Base-by-base conservation (phyloP, 2,113 vertebrate species). In the Amphilophus citrinellus region DNA sequence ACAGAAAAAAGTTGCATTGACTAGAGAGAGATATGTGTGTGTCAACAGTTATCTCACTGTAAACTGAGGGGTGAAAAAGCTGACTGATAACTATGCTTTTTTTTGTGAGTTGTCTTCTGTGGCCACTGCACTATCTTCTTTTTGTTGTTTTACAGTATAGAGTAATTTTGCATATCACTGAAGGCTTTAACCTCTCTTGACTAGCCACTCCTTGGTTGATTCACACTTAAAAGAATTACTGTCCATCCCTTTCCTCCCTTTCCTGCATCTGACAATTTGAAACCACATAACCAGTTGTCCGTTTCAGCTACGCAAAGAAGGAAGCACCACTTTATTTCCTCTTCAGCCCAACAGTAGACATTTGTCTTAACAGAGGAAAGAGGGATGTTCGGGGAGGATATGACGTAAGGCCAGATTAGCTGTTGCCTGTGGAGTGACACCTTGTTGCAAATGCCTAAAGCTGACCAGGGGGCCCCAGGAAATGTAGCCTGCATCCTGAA, bases 251-350 rank as follows among this genome's bases (percentile, higher is more conserved):
- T 61, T 78, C 58, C 24, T 87, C 30, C 18, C 15, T 37, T 59
- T 2, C 3, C 63, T 84, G 39, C 77, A 86, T 68, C 75, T 87
- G 80, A 68, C 22, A 7, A 22, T 82, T 83, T 61, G 42, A 84
- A 89, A 53, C 65, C 71, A 27, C 20, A 15, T 44, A 77, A 24
- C 50, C 17, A 39, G 71, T 27, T 68, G 65, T 62, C 73, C 76
- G 8, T 61, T 82, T 66, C 14, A 56, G 65, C 32, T 57, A 42
- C 20, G 83, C 24, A 80, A 57, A 77, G 30, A 77, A 80, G 81
- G 80, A 86, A 90, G 78, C 75, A 85, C 79, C 80, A 87, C 84
- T 83, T 84, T 77, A 60, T 87, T 91, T 93, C 87, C 91, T 93
- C 79, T 89, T 77, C 14, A 30, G 83, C 9, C 76, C 80, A 65